These are phyloP conservation scores for Drosophila maculinotata DNA, from an alignment of 2,888 invertebrate genomes.

Conservation along the genomic window DNA sequence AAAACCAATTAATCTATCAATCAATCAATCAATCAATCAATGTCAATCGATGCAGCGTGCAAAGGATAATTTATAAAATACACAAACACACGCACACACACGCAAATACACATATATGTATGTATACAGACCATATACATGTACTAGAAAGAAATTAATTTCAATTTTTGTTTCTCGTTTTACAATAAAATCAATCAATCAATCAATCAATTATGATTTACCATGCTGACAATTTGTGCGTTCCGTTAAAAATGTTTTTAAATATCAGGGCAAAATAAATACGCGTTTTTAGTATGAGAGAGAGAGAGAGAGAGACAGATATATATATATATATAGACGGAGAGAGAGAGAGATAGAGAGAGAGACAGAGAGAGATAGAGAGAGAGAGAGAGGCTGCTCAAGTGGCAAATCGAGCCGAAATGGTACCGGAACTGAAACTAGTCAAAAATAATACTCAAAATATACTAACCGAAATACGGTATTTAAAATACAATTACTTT, in stretches of 20 bases:
- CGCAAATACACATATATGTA: slow-evolving; percentile 19
- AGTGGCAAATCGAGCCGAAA: slow-evolving; percentile 16
- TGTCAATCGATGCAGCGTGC: slow-evolving; percentile 52
- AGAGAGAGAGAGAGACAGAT: slow-evolving; percentile 23
- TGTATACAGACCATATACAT: slow-evolving; percentile 6
- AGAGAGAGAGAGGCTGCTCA: slow-evolving; percentile 21
- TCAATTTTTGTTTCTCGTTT: slow-evolving; percentile 20
- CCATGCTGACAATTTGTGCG: slow-evolving; percentile 75
- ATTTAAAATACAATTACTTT: neutral
- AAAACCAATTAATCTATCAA: slow-evolving; percentile 37
- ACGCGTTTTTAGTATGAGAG: slow-evolving; percentile 13
- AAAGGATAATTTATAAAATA: slow-evolving; percentile 16
- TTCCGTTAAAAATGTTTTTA: slow-evolving; percentile 18
- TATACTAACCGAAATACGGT: slow-evolving; percentile 10
- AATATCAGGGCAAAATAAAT: slow-evolving; percentile 36
- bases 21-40: slow-evolving; percentile 47
- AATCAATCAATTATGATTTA: slow-evolving; percentile 70
- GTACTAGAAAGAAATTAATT: slow-evolving; percentile 14
- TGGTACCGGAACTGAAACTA: slow-evolving; percentile 16
- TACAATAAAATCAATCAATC: slow-evolving; percentile 41
- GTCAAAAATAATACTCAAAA: slow-evolving; percentile 13
- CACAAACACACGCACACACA: slow-evolving; percentile 13
- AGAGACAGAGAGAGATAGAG: slow-evolving; percentile 13
- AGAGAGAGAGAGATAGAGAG: slow-evolving; percentile 21
- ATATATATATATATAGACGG: slow-evolving; percentile 13